Evolutionary conservation across 2,888 invertebrate genomes (phyloP).

Genomic region (Acrobasis consociella): DNA sequence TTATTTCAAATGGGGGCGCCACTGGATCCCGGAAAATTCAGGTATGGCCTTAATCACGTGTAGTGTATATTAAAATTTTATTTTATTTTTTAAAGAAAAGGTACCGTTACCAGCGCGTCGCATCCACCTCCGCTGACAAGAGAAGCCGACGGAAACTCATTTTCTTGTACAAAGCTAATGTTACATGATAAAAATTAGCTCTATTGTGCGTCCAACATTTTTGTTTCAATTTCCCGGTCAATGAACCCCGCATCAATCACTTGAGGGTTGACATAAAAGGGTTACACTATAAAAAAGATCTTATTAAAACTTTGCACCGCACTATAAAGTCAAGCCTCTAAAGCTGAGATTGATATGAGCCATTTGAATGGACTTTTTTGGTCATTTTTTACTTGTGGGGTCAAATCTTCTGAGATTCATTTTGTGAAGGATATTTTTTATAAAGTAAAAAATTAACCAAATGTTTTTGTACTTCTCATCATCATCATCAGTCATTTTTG

Average conservation of each 20-base stretch:
- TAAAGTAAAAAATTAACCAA: too few relatives aligned
- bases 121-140: too few relatives aligned
- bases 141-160: too few relatives aligned
- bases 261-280: constrained; percentile 17
- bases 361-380: background rate
- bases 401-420: background rate
- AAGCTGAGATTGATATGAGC: background rate
- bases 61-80: too few relatives aligned
- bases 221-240: constrained; percentile 21
- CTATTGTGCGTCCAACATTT: background rate
- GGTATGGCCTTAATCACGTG: too few relatives aligned
- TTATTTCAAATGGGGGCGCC: too few relatives aligned
- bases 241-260: constrained; percentile 20
- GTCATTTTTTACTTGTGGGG: background rate
- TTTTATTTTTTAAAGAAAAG: too few relatives aligned
- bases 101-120: too few relatives aligned
- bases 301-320: constrained; percentile 18
- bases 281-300: constrained; percentile 17
- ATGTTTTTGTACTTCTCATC: too few relatives aligned
- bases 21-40: too few relatives aligned
- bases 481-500: too few relatives aligned
- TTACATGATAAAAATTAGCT: background rate
- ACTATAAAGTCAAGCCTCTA: background rate
- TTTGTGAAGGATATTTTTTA: background rate
- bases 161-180: background rate